A percentile compares a stretch with the other conserved stretches of the same genome.
Conservation (phyloP, 2,888 invertebrate genomes). For the Drosophila lacicola region DNA sequence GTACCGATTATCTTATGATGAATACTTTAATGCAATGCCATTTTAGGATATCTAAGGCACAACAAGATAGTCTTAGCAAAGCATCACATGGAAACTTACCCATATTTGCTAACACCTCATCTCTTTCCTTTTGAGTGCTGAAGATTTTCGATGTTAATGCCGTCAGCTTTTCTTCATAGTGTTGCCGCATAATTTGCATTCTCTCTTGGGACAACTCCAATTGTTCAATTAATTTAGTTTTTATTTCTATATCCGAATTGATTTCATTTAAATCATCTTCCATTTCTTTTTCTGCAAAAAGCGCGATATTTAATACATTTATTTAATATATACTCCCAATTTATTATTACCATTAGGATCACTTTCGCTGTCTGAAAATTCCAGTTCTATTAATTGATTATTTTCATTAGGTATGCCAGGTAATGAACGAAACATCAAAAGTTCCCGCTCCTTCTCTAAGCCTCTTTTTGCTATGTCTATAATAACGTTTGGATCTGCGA, state of each 20-base stretch:
- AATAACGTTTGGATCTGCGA: conserved; percentile 85
- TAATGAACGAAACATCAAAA: conserved; percentile 84
- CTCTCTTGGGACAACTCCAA: conserved; percentile 95
- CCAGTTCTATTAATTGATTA: conserved; percentile 87
- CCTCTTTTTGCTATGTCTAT: conserved; percentile 93
- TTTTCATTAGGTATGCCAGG: conserved; percentile 86
- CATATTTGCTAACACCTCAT: conserved; percentile 91
- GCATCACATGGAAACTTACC: conserved; percentile 48
- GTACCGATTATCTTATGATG: no score
- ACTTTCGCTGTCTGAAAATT: conserved; percentile 87
- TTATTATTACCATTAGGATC: conserved; percentile 88
- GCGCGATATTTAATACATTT: no score
- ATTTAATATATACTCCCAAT: conserved; percentile 49
- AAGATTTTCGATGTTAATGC: conserved; percentile 93
- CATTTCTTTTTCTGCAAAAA: conserved; percentile 86
- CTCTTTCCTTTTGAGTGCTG: conserved; percentile 95
- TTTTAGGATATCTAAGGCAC: no score
- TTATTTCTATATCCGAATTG: conserved; percentile 97
- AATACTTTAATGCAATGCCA: no score
- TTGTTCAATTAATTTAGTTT: conserved; percentile 97
- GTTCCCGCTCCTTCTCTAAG: conserved; percentile 88
- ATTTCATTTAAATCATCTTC: conserved; percentile 94
- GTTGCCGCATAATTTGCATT: conserved; percentile 92
- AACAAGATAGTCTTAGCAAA: no score
- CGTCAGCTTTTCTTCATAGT: conserved; percentile 96